These are phyloP conservation scores for Falco naumanni DNA, from an alignment of 2,797 vertebrate species.

Conservation along the genomic window DNA sequence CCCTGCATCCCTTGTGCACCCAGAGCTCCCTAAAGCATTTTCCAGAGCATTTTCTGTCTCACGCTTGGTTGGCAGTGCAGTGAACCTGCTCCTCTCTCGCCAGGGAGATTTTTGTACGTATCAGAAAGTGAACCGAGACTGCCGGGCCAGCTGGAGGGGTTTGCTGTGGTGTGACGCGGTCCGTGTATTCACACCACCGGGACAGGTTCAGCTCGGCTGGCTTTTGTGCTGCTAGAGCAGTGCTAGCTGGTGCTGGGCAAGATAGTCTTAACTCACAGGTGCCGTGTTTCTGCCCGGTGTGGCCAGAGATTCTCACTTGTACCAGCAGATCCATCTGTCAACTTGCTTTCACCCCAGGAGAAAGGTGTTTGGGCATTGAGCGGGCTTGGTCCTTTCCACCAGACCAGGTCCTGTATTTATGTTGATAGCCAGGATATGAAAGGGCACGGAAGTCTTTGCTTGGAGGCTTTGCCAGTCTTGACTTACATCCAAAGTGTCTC, in stretches of 20 bases:
- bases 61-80: accelerated
- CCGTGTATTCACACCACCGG: accelerated
- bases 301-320: neutral
- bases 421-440: accelerated
- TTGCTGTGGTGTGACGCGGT: accelerated
- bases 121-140: neutral
- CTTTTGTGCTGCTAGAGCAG: neutral
- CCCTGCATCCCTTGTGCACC: neutral
- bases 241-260: neutral
- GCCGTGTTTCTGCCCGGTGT: accelerated
- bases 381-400: neutral
- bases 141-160: accelerated
- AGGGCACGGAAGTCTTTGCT: neutral
- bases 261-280: accelerated
- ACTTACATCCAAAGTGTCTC: neutral
- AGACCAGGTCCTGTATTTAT: accelerated
- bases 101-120: accelerated
- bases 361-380: neutral
- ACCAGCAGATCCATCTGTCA: neutral
- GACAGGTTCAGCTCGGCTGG: neutral
- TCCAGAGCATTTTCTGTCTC: neutral
- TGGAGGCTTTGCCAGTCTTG: neutral
- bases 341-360: too few relatives aligned
- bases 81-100: neutral
- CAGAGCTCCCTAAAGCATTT: neutral